These are phyloP conservation scores for Euwallacea similis DNA, from an alignment of 1,140 invertebrate species.

Conservation along the genomic window DNA sequence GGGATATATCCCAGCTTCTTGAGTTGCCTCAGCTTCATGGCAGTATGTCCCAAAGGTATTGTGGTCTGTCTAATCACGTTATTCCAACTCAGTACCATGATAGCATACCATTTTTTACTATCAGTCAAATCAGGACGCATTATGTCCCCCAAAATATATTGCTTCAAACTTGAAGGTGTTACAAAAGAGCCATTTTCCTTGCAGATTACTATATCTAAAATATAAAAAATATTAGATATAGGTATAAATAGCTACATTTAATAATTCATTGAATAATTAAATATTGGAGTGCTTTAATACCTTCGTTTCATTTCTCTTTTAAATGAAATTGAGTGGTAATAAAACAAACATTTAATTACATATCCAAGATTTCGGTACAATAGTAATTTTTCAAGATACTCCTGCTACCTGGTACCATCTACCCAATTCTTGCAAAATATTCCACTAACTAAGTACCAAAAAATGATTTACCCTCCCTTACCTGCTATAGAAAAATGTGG, in stretches of 20 bases:
- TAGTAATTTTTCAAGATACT: no score
- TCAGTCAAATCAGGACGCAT: slow-evolving; percentile 52
- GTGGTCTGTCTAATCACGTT: slow-evolving; percentile 51
- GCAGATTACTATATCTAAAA: slow-evolving; percentile 59
- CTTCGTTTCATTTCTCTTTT: no score
- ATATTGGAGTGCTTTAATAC: no score
- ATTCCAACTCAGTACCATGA: slow-evolving; percentile 56
- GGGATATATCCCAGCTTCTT: slow-evolving; percentile 61
- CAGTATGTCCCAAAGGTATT: slow-evolving; percentile 52
- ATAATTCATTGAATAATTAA: no score
- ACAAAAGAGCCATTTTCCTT: slow-evolving; percentile 55
- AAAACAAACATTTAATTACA: no score
- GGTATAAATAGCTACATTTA: no score
- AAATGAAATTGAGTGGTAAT: no score
- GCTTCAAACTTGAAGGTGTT: slow-evolving; percentile 48
- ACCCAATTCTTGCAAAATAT: neutral
- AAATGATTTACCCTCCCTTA: slow-evolving; percentile 31
- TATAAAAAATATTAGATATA: slow-evolving; percentile 2
- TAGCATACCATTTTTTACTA: slow-evolving; percentile 54
- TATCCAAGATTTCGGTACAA: no score
- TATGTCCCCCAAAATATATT: slow-evolving; percentile 53
- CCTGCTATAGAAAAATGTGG: slow-evolving; percentile 60
- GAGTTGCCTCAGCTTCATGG: slow-evolving; percentile 60
- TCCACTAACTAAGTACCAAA: slow-evolving; percentile 8
- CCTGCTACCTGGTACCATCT: no score